phyloP scores from a whole-genome alignment of 2,888 invertebrate species.

The Calliscelio sp. region DNA sequence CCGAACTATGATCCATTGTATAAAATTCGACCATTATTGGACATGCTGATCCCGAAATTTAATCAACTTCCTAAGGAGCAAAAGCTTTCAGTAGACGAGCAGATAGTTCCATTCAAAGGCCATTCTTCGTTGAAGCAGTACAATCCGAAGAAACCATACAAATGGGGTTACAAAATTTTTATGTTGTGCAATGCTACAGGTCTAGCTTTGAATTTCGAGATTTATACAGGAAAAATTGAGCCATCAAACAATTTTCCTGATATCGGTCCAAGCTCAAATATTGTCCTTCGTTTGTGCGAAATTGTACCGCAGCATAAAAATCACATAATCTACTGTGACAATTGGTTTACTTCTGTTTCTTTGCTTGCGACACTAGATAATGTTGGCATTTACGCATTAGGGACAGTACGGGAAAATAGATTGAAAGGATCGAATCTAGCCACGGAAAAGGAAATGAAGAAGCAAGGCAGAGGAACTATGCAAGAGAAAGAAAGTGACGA shows the following conservation, averaged over 20 bases:
- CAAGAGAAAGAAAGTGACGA: slow-evolving; percentile 27
- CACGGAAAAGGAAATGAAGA: slow-evolving; percentile 32
- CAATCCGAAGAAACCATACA: slow-evolving; percentile 45
- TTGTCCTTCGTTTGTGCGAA: slow-evolving; percentile 15
- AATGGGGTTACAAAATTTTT: slow-evolving; percentile 49
- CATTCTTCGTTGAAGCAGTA: slow-evolving; percentile 36
- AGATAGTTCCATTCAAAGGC: slow-evolving; percentile 43
- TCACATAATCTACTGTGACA: slow-evolving; percentile 31
- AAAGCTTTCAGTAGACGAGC: slow-evolving; percentile 40
- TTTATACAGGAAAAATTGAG: slow-evolving; percentile 35
- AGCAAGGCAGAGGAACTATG: slow-evolving; percentile 23
- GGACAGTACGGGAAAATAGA: slow-evolving; percentile 24
- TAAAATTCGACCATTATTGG: slow-evolving; percentile 34
- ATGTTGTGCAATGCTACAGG: slow-evolving; percentile 32
- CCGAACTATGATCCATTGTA: slow-evolving; percentile 31
- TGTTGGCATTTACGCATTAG: slow-evolving; percentile 19
- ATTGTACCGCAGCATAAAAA: slow-evolving; percentile 22
- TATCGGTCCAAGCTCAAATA: slow-evolving; percentile 38
- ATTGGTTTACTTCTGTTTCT: slow-evolving; percentile 39
- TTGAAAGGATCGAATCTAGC: slow-evolving; percentile 8
- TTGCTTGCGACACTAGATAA: slow-evolving; percentile 9
- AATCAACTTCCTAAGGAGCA: slow-evolving; percentile 42
- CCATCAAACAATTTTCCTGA: slow-evolving; percentile 43
- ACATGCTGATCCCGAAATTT: slow-evolving; percentile 36
- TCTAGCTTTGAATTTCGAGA: slow-evolving; percentile 39